These are phyloP conservation scores for Poeciliopsis retropinna DNA, from an alignment of 2,113 vertebrate species.

Conservation along the genomic window DNA sequence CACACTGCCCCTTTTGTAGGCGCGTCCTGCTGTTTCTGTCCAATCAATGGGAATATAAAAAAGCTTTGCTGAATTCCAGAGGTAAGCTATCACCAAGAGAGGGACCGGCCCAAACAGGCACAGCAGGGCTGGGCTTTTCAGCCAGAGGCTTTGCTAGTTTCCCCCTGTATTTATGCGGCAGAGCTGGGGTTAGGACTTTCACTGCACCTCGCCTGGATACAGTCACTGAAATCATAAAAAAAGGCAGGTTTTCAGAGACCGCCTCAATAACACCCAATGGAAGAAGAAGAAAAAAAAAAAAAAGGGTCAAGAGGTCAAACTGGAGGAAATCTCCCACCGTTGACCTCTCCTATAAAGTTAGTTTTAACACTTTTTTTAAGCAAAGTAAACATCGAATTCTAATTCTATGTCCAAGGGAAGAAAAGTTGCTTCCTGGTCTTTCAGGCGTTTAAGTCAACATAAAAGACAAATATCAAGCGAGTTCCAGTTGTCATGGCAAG, in stretches of 20 bases:
- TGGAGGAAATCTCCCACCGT: constrained; percentile 1
- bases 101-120: constrained; percentile 84
- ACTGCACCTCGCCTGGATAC: constrained; percentile 54
- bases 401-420: constrained; percentile 58
- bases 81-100: constrained; percentile 80
- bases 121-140: constrained; percentile 75
- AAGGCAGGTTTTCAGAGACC: not conserved
- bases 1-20: constrained; percentile 79
- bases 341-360: constrained; percentile 15
- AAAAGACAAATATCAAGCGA: constrained; percentile 73
- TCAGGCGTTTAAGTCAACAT: constrained; percentile 74
- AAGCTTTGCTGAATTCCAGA: constrained; percentile 85
- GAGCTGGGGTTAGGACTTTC: constrained; percentile 78
- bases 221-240: constrained; percentile 24
- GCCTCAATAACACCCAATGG: not conserved
- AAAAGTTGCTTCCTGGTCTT: constrained; percentile 66
- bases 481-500: constrained; percentile 77
- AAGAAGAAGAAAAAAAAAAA: not conserved
- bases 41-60: constrained; percentile 75
- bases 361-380: constrained; percentile 5
- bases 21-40: constrained; percentile 55
- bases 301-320: constrained; percentile 3
- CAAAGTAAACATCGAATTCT: constrained; percentile 42
- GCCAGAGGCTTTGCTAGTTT: constrained; percentile 78
- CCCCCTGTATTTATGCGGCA: constrained; percentile 74